A percentile compares a stretch with the other conserved stretches of the same genome.
These are phyloP conservation scores for Tenodera sinensis DNA, from an alignment of 2,888 invertebrate species.

Conservation along the genomic window DNA sequence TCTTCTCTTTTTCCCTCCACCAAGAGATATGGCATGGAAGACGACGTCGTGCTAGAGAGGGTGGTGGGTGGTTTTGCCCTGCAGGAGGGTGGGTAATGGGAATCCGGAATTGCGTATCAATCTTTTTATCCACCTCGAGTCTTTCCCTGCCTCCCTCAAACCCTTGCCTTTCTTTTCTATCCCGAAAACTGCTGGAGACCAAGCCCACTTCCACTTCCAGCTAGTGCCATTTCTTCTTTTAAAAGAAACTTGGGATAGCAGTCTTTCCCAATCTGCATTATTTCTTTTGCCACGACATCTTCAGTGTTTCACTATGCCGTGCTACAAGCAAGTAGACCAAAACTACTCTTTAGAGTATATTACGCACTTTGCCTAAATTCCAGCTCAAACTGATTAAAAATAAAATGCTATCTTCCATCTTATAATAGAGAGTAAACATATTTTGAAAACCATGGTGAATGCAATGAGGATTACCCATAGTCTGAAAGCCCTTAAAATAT, in stretches of 20 bases:
- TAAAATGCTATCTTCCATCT: neutral
- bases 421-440: neutral
- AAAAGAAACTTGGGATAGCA: neutral
- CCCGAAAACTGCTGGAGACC: neutral
- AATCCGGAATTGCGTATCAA: conserved; percentile 32
- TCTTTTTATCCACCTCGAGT: conserved; percentile 25
- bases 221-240: neutral
- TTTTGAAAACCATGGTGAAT: too few species aligned
- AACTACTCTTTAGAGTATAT: neutral
- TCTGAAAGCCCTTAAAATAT: too few species aligned
- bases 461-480: too few species aligned
- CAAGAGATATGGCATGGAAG: conserved; percentile 3
- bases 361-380: neutral
- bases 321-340: neutral
- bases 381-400: too few species aligned
- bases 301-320: neutral
- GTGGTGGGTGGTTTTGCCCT: neutral
- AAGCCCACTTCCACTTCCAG: neutral
- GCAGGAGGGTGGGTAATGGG: conserved; percentile 31
- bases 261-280: conserved; percentile 2
- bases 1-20: neutral
- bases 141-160: neutral
- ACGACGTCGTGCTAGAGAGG: neutral
- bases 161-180: neutral
- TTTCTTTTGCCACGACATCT: neutral